Percentiles rank a stretch among this genome's conserved stretches.
Conservation (phyloP, 2,888 invertebrate genomes). For the Mythimna albipuncta region DNA sequence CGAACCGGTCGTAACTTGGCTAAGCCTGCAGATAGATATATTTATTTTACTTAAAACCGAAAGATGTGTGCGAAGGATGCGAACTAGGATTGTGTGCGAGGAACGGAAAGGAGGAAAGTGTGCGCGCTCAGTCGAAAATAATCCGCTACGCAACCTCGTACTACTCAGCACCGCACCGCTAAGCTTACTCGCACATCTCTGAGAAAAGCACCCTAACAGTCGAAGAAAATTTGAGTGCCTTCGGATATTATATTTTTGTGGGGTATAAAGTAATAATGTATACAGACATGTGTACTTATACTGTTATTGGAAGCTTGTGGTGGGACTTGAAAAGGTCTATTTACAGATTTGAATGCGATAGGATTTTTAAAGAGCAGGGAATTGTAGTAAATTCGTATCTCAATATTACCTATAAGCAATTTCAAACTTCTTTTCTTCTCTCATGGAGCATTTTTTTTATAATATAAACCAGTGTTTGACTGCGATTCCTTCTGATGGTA, state of each 20-base stretch:
- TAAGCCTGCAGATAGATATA: too few relatives aligned
- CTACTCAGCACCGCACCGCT: not conserved
- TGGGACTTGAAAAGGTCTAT: slow-evolving; percentile 8
- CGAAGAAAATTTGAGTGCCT: slow-evolving; percentile 62
- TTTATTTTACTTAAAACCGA: not conserved
- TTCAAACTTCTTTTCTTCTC: not conserved
- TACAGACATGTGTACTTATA: not conserved
- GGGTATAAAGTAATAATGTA: slow-evolving; percentile 49
- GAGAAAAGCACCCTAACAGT: slow-evolving; percentile 20
- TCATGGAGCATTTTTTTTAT: too few relatives aligned
- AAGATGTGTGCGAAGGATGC: not conserved
- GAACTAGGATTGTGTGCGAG: not conserved
- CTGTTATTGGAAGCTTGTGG: not conserved
- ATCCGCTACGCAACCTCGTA: not conserved
- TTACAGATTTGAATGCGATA: not conserved
- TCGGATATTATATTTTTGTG: slow-evolving; percentile 54
- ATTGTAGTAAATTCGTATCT: not conserved
- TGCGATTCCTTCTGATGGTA: too few relatives aligned
- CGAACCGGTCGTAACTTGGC: too few relatives aligned
- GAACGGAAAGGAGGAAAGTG: not conserved
- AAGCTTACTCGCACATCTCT: not conserved
- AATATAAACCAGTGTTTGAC: too few relatives aligned
- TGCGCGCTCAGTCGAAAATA: not conserved
- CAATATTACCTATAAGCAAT: not conserved
- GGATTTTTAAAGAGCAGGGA: not conserved